Percentiles rank a stretch among this genome's conserved stretches.
Evolutionary conservation across 2,888 invertebrate species (phyloP).

Genomic region (Caenorhabditis plicata): DNA sequence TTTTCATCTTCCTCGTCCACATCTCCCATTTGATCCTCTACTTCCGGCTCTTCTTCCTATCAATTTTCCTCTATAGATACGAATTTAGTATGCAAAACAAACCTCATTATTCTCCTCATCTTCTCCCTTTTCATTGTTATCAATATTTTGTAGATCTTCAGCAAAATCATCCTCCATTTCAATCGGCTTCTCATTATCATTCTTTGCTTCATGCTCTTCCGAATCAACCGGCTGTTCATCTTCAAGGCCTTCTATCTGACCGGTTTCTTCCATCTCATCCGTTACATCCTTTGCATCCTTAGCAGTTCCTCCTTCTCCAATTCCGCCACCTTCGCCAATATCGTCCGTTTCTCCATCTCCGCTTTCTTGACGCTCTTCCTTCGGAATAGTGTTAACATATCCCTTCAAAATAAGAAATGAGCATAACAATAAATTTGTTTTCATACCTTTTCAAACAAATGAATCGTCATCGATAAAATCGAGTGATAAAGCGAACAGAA

Average conservation of each 20-base stretch:
- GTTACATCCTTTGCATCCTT: conserved; percentile 88
- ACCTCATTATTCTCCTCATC: conserved; percentile 69
- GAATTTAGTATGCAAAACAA: background rate
- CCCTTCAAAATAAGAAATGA: no score
- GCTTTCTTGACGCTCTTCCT: conserved; percentile 73
- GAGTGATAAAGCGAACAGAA: conserved; percentile 22
- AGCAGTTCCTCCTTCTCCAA: conserved; percentile 53
- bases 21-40: conserved; percentile 48
- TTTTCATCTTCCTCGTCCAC: conserved; percentile 74
- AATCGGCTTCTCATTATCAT: conserved; percentile 61
- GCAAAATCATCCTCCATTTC: conserved; percentile 66
- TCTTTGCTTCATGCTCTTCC: conserved; percentile 75
- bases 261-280: conserved; percentile 79
- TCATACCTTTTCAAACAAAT: conserved; percentile 44
- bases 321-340: conserved; percentile 50
- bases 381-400: conserved; percentile 79
- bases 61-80: background rate
- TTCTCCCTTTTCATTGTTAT: conserved; percentile 69
- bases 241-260: conserved; percentile 60
- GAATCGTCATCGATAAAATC: conserved; percentile 35
- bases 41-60: conserved; percentile 43
- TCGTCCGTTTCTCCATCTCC: conserved; percentile 70
- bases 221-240: conserved; percentile 35
- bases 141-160: conserved; percentile 59
- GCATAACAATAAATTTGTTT: no score